Base-by-base conservation (phyloP, 1,140 invertebrate genomes). In the Leptestheria dahalacensis region DNA sequence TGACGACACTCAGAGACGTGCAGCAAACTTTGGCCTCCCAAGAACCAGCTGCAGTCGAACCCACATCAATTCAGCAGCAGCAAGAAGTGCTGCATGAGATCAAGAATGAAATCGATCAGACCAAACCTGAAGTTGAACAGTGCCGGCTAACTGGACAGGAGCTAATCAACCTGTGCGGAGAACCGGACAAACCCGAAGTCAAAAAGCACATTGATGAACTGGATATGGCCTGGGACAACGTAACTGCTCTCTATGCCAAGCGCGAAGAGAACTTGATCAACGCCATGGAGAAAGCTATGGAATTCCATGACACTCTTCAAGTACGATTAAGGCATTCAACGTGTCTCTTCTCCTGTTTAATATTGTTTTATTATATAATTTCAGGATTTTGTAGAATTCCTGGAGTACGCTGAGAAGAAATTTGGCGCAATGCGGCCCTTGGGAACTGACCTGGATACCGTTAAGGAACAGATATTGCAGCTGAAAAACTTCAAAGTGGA, bases 211-310 rank as follows among this genome's bases (percentile, higher is more conserved):
- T 97, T 68, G 92, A 97, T 73, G 93, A 97, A 70, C 71, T 96
- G 62, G 92, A 97, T 69, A 81, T 82, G 66, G 90, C 88, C 2
- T 93, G 92, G 88, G 87, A 93, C 69, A 93, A 88, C 67, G 86
- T 97, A 48, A 95, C 89, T 0, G 88, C 90, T 3, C 72, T 96
- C 21, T 97, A 92, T 72, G 89, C 91, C 1, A 84, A 90, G 66
- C 77, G 92, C 2, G 91, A 96, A 68, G 89, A 94, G 71, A 92
- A 95, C 70, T 79, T 98, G 24, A 92, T 96, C 63, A 89, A 94
- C 70, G 93, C 93, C 11, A 93, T 98, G 86, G 89, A 94, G 72
- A 96, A 95, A 69, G 91, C 93, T 1, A 93, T 96, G 85, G 91
- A 95, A 69, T 98, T 97, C 83, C 93, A 97, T 72, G 91, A 97